phyloP scores from a whole-genome alignment of 2,797 vertebrate species.

The Myotis findleyi region DNA sequence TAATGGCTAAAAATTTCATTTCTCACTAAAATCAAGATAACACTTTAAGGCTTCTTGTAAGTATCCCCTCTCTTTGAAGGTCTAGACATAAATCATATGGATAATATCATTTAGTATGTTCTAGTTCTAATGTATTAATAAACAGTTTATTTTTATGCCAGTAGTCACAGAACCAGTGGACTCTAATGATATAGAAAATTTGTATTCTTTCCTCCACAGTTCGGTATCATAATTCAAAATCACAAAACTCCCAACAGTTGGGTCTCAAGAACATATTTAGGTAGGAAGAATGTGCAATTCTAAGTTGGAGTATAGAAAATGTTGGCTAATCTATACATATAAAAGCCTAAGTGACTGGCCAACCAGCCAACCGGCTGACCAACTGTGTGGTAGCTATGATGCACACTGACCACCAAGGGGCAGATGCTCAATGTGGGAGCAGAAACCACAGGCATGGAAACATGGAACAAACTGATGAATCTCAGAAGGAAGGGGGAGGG shows the following conservation, averaged over 20 bases:
- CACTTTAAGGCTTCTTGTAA: neutral
- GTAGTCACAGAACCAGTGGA: neutral
- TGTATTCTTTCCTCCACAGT: neutral
- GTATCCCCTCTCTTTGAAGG: neutral
- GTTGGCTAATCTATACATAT: neutral
- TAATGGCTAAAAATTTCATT: neutral
- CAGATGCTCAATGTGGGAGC: too few species aligned
- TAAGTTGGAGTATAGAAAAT: neutral
- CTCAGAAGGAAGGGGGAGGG: too few species aligned
- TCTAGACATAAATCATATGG: conserved; percentile 12
- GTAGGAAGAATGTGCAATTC: neutral
- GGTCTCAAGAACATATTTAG: neutral
- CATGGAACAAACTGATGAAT: too few species aligned
- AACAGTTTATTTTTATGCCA: conserved; percentile 41
- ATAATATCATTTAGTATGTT: conserved; percentile 33
- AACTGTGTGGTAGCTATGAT: too few species aligned
- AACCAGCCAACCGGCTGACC: too few species aligned
- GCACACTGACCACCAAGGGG: too few species aligned
- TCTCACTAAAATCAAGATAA: conserved; percentile 22
- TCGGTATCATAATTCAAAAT: conserved; percentile 34
- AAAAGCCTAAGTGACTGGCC: too few species aligned
- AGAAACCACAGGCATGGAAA: too few species aligned
- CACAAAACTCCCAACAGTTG: neutral
- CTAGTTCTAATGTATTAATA: conserved; percentile 14
- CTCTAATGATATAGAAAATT: conserved; percentile 32